Percentiles rank a stretch among this genome's conserved stretches.
Conservation (phyloP, 2,797 vertebrate genomes). For the Cyprinodon diabolis region DNA sequence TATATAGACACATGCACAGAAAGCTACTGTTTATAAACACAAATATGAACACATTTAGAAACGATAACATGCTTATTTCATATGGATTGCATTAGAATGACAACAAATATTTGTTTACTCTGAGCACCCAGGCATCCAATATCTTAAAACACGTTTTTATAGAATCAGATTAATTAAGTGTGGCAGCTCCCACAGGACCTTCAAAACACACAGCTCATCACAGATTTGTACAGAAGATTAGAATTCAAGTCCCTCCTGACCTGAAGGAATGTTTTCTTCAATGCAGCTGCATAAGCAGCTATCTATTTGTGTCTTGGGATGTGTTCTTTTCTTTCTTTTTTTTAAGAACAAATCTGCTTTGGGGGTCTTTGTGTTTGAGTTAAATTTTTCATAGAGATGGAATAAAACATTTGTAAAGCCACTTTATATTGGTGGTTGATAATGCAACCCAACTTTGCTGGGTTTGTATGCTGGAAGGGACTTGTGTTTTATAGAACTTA, state of each 20-base stretch:
- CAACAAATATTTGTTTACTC: conserved; percentile 69
- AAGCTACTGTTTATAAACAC: not conserved
- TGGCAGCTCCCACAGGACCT: conserved; percentile 61
- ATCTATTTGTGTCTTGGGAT: not conserved
- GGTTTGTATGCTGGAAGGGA: not conserved
- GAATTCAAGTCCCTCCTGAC: conserved; percentile 50
- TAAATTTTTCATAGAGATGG: not conserved
- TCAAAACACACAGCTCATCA: conserved; percentile 57
- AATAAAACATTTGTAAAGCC: not conserved
- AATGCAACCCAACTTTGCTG: not conserved
- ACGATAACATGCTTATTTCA: conserved; percentile 36
- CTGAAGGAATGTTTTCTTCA: conserved; percentile 30
- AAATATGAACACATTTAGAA: not conserved
- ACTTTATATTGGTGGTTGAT: not conserved
- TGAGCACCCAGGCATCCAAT: conserved; percentile 35
- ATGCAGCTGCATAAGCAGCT: conserved; percentile 26
- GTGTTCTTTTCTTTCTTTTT: conserved; percentile 6
- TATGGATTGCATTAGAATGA: conserved; percentile 59
- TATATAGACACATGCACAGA: conserved; percentile 20
- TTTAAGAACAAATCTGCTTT: not conserved
- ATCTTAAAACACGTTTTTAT: conserved; percentile 60
- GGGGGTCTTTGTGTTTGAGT: not conserved
- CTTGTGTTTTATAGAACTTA: not conserved
- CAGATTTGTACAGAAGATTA: conserved; percentile 67
- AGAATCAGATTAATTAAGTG: conserved; percentile 73